phyloP scores from a whole-genome alignment of 2,113 vertebrate genomes.

The Oncorhynchus keta region DNA sequence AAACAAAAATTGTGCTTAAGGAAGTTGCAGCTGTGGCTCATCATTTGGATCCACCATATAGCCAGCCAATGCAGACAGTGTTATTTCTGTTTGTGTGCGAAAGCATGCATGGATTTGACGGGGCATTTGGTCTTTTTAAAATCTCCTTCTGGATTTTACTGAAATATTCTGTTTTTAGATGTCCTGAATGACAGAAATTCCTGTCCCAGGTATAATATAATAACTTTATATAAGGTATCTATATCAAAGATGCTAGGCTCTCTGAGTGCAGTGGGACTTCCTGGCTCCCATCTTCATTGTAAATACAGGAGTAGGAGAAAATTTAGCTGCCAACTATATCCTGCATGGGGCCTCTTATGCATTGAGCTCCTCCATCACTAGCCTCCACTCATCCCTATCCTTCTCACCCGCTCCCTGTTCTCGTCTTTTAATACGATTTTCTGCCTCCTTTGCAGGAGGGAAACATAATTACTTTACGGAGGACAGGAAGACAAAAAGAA shows the following conservation, averaged over 20 bases:
- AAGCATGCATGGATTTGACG: too few species aligned
- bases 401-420: slow-evolving; percentile 23
- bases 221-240: too few species aligned
- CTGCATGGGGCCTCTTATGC: slow-evolving; percentile 36
- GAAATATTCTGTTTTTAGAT: too few species aligned
- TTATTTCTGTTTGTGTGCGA: too few species aligned
- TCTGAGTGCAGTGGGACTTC: not conserved
- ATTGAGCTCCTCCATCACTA: slow-evolving; percentile 41
- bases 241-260: too few species aligned
- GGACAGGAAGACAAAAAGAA: slow-evolving; percentile 35
- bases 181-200: too few species aligned
- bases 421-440: slow-evolving; percentile 70
- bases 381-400: slow-evolving; percentile 26
- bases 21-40: not conserved
- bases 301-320: slow-evolving; percentile 37
- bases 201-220: too few species aligned
- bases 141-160: too few species aligned
- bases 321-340: slow-evolving; percentile 40
- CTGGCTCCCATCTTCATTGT: slow-evolving; percentile 15
- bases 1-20: slow-evolving; percentile 13
- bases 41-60: not conserved
- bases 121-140: too few species aligned
- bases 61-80: not conserved
- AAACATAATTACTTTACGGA: slow-evolving; percentile 69
- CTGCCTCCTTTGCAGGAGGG: slow-evolving; percentile 60